Evolutionary conservation across 2,113 vertebrate genomes (phyloP).

Genomic region (Mus musculus): DNA sequence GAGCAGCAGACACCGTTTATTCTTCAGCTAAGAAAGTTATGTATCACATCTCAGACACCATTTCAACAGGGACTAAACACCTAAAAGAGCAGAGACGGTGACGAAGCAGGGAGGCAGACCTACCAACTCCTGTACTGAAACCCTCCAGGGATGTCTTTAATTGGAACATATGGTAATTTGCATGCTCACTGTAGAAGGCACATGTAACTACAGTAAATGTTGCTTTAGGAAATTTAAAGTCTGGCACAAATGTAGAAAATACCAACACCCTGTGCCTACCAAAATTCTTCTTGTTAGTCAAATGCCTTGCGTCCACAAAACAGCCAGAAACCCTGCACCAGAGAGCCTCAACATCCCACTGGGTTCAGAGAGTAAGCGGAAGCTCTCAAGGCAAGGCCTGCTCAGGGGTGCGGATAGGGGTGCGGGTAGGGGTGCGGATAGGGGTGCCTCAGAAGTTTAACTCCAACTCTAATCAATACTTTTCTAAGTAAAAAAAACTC

Average conservation of each 20-base stretch:
- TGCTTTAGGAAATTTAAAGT: slow-evolving; percentile 63
- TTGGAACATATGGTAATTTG: slow-evolving; percentile 53
- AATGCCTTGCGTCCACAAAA: slow-evolving; percentile 43
- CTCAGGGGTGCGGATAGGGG: neutral
- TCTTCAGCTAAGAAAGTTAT: neutral
- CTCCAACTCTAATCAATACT: neutral
- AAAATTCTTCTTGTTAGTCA: slow-evolving; percentile 61
- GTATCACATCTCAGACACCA: slow-evolving; percentile 11
- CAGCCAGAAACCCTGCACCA: neutral
- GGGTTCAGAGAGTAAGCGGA: slow-evolving; percentile 3
- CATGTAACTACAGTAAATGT: slow-evolving; percentile 56
- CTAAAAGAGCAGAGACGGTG: slow-evolving; percentile 46
- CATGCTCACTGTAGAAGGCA: slow-evolving; percentile 51
- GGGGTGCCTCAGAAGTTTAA: slow-evolving; percentile 19
- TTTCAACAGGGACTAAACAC: slow-evolving; percentile 45
- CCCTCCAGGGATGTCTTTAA: slow-evolving; percentile 55
- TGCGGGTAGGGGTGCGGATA: neutral
- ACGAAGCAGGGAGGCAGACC: neutral
- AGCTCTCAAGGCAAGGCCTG: slow-evolving; percentile 27
- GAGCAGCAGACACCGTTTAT: slow-evolving; percentile 9
- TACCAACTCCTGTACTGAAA: slow-evolving; percentile 20
- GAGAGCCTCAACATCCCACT: neutral
- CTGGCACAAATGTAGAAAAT: slow-evolving; percentile 66
- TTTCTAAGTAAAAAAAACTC: slow-evolving; percentile 23
- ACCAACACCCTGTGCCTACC: slow-evolving; percentile 7